These are phyloP conservation scores for Hydrolagus colliei DNA, from an alignment of 2,797 vertebrate species.

Conservation along the genomic window DNA sequence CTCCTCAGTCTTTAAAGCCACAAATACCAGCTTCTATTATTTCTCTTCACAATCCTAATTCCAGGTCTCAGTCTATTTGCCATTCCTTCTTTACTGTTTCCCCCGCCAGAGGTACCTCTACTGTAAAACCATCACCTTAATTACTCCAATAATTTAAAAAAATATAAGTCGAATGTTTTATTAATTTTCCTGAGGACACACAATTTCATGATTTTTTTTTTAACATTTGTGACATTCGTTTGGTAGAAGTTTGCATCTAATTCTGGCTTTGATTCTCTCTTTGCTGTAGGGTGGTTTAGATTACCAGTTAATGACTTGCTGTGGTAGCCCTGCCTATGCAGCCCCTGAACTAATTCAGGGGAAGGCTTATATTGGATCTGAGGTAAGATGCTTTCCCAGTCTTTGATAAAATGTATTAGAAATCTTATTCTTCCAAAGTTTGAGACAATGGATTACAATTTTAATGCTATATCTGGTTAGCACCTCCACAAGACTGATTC, in stretches of 20 bases:
- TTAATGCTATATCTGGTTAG: not conserved
- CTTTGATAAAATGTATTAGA: not conserved
- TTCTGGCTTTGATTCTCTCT: slow-evolving; percentile 34
- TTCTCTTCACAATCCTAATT: no score
- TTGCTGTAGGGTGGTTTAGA: slow-evolving; percentile 72
- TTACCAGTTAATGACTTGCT: slow-evolving; percentile 80
- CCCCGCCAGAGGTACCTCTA: no score
- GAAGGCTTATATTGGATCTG: slow-evolving; percentile 87
- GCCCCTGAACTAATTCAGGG: slow-evolving; percentile 92
- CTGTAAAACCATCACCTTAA: no score
- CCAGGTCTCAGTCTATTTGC: no score
- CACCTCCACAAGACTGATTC: not conserved
- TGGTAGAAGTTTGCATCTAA: not conserved
- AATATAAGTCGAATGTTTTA: no score
- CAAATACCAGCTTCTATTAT: no score
- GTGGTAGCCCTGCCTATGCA: slow-evolving; percentile 88
- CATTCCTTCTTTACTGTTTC: no score
- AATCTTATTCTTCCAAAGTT: not conserved
- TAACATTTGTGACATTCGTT: not conserved
- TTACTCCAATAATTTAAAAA: no score
- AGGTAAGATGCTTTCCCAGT: slow-evolving; percentile 57
- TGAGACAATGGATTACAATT: not conserved
- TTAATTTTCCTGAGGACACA: no score
- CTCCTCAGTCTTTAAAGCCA: no score
- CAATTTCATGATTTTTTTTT: no score